Conservation (phyloP, 92 coral and sea anemone species). For the Siderastrea radians region DNA sequence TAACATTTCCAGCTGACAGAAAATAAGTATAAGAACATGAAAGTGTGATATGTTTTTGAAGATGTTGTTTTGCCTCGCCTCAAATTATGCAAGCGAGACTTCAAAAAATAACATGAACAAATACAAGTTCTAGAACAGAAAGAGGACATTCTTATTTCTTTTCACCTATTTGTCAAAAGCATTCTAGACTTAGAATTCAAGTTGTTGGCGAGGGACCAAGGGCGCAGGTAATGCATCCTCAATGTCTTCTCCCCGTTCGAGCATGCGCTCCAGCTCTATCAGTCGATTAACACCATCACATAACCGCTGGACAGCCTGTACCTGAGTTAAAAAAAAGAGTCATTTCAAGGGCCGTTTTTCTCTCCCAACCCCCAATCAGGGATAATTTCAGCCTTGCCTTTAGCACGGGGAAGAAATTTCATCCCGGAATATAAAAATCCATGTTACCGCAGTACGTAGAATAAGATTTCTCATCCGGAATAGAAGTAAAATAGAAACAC, state of each 20-base stretch:
- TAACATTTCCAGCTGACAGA: too few species aligned
- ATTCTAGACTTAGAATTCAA: conserved; percentile 20
- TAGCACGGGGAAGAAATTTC: too few species aligned
- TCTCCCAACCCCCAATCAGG: too few species aligned
- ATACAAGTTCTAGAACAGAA: neutral
- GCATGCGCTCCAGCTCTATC: conserved; percentile 67
- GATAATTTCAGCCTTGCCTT: too few species aligned
- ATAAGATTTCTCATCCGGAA: too few species aligned
- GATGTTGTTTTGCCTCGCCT: neutral
- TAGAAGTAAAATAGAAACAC: too few species aligned
- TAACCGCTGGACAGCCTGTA: conserved; percentile 66
- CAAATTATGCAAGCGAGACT: neutral
- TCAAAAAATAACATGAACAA: neutral
- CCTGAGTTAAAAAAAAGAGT: conserved; percentile 47
- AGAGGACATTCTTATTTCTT: neutral
- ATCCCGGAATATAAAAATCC: too few species aligned
- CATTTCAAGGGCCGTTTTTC: neutral
- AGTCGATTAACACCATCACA: conserved; percentile 74
- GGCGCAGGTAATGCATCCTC: conserved; percentile 46
- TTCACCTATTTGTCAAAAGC: neutral
- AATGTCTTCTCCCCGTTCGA: conserved; percentile 78
- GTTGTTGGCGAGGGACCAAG: conserved; percentile 6
- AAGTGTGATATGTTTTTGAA: neutral
- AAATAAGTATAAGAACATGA: too few species aligned
- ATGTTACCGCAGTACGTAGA: too few species aligned